Evolutionary conservation across 2,888 invertebrate genomes (phyloP).

Genomic region (Spisula solida): DNA sequence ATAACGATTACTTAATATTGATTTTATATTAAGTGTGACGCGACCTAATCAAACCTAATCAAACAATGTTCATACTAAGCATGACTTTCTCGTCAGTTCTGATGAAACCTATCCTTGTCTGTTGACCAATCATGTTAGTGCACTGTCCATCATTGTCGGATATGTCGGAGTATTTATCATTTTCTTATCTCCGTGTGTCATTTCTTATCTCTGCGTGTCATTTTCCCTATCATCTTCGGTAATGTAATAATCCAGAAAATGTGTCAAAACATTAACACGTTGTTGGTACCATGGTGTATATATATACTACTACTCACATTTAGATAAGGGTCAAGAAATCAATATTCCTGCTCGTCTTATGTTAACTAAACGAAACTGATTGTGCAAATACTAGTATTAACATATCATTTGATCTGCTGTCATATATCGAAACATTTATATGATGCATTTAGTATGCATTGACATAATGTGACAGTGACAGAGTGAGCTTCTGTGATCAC

Average conservation of each 20-base stretch:
- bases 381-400: too few relatives aligned
- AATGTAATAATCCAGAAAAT: background rate
- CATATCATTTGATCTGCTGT: too few relatives aligned
- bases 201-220: background rate
- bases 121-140: background rate
- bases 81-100: background rate
- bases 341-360: too few relatives aligned
- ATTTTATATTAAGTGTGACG: background rate
- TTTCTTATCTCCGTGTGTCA: too few relatives aligned
- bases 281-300: background rate
- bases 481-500: too few relatives aligned
- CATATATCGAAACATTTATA: too few relatives aligned
- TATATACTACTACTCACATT: too few relatives aligned
- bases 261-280: background rate
- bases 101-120: background rate
- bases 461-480: too few relatives aligned
- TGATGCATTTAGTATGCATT: too few relatives aligned
- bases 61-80: background rate
- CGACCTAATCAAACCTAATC: background rate
- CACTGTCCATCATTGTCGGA: conserved; percentile 4
- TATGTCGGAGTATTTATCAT: background rate
- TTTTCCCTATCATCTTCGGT: background rate
- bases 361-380: too few relatives aligned
- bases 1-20: background rate
- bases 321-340: too few relatives aligned